These are phyloP conservation scores for Lysandra coridon DNA, from an alignment of 2,888 invertebrate species.

Conservation along the genomic window DNA sequence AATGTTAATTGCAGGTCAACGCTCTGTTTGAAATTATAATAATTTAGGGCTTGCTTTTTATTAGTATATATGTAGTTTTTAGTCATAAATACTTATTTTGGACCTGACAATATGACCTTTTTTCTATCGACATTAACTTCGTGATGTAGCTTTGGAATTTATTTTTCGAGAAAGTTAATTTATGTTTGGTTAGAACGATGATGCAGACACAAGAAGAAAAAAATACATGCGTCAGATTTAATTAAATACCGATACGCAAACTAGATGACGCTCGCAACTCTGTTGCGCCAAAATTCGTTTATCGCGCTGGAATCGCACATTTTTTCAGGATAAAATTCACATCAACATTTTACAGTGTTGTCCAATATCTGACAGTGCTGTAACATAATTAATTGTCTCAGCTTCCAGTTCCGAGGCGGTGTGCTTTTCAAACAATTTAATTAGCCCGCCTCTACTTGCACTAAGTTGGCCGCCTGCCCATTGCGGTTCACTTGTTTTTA, in stretches of 20 bases:
- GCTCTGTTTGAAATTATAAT: background rate
- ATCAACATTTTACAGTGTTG: background rate
- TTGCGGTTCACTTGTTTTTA: constrained; percentile 4
- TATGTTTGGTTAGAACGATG: too few relatives aligned
- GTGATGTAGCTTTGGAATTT: too few relatives aligned
- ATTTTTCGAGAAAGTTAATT: too few relatives aligned
- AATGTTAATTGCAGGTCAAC: constrained; percentile 9
- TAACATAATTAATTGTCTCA: background rate
- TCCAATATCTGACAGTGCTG: background rate
- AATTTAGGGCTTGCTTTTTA: background rate
- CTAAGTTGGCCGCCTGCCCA: constrained; percentile 2
- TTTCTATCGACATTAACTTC: too few relatives aligned
- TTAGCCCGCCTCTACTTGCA: background rate
- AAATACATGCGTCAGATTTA: too few relatives aligned
- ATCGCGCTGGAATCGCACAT: too few relatives aligned
- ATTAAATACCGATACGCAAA: too few relatives aligned
- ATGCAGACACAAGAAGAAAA: too few relatives aligned
- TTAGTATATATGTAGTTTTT: background rate
- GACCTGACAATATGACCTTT: too few relatives aligned
- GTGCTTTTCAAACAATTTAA: constrained; percentile 9
- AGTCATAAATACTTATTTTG: background rate
- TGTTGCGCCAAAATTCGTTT: too few relatives aligned
- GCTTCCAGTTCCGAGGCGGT: background rate
- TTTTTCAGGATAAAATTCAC: background rate
- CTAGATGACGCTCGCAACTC: too few relatives aligned